Evolutionary conservation across 2,113 vertebrate genomes (phyloP).

Genomic region (Epinephelus cyanopodus): DNA sequence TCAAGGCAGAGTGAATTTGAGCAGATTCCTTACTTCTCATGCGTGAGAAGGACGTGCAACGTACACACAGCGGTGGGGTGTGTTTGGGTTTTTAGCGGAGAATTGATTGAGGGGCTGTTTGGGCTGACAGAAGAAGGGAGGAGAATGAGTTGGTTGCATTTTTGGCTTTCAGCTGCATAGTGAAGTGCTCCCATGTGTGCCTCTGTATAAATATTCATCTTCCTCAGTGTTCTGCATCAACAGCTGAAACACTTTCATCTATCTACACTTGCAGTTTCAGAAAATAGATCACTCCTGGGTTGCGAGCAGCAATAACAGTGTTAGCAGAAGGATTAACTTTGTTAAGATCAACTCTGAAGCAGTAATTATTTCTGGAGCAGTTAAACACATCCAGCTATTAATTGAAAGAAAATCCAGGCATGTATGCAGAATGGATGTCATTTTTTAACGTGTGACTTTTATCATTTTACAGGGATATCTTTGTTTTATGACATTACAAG

Average conservation of each 20-base stretch:
- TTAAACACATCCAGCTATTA: constrained; percentile 2
- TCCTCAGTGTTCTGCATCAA: constrained; percentile 68
- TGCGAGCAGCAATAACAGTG: constrained; percentile 9
- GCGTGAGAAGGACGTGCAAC: constrained; percentile 27
- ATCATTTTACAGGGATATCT: not conserved
- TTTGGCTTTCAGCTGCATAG: constrained; percentile 61
- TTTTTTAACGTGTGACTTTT: not conserved
- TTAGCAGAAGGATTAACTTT: constrained; percentile 32
- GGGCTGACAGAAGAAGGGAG: constrained; percentile 56
- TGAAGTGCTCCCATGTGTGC: constrained; percentile 70
- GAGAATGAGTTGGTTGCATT: constrained; percentile 54
- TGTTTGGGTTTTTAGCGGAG: constrained; percentile 51
- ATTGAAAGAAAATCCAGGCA: constrained; percentile 2
- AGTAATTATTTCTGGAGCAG: constrained; percentile 1
- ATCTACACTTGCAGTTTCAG: constrained; percentile 55
- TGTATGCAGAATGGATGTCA: not conserved
- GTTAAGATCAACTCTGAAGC: constrained; percentile 16
- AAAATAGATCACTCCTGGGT: constrained; percentile 61
- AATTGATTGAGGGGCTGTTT: constrained; percentile 58
- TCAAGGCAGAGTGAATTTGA: constrained; percentile 54
- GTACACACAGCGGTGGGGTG: constrained; percentile 9
- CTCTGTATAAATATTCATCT: constrained; percentile 80
- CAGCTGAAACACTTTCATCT: constrained; percentile 75
- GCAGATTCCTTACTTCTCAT: constrained; percentile 48
- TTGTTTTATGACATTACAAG: not conserved